Evolutionary conservation across 1,140 invertebrate genomes (phyloP), one percentile per base, ranked within the genome.

Genomic region (Cotesia typhae): DNA sequence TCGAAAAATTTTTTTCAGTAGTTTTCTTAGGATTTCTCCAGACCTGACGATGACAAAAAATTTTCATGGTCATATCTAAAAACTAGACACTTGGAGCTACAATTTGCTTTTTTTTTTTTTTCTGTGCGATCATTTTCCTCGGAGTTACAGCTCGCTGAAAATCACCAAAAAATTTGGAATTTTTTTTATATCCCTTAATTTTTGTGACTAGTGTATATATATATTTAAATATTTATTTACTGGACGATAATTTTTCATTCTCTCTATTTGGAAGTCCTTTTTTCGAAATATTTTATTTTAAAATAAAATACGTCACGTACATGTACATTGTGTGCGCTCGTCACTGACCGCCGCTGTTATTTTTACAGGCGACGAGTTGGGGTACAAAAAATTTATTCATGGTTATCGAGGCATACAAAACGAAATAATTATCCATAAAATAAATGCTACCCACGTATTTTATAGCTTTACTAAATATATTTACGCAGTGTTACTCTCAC

Each of bases 391-490:
- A 68, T 68, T 41, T 68, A 55, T 41, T 10, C 55, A 10, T n/a
- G 4, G 66, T 36, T 10, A 52, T 37, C 14, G 67, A 59, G 20
- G 35, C 67, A 17, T 41, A n/a, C 37, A 17, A 37, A 59, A 68
- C 12, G 36, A 68, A 68, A 59, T 59, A 68, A 68, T 68, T 47
- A 68, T 68, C 52, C 7, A 52, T 3, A 2, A 68, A 68, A 68
- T 57, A 38, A 60, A 68, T 47, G 36, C 36, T 55, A 17, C 20
- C 4, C 52, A 55, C 66, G 66, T 55, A 17, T 52, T 5, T 4
- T 20, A 9, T 59, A 10, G 7, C 28, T 35, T 9, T 3, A 4
- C 57, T 20, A 10, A 20, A 20, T 59, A 28, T 59, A 20, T 10
- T 59, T n/a, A 20, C 57, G 9, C 14, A 9, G 4, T 59, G 10